Conservation (phyloP, 2,888 invertebrate genomes). For the Sisyra terminalis region DNA sequence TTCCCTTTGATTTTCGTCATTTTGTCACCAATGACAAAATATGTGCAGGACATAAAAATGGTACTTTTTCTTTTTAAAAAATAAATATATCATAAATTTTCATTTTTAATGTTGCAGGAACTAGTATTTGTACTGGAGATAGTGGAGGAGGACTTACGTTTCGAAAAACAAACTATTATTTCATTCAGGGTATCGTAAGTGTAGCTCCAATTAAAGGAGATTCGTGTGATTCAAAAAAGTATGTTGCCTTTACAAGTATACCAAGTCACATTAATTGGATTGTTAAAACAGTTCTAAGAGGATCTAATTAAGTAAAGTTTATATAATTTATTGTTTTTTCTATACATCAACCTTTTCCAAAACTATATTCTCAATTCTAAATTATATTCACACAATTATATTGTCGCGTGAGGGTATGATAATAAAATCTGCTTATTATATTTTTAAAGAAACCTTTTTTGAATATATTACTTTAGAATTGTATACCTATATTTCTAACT, state of each 20-base stretch:
- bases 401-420: too few relatives aligned
- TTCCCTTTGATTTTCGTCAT: slow-evolving; percentile 10
- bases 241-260: slow-evolving; percentile 1
- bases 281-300: neutral
- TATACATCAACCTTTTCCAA: too few relatives aligned
- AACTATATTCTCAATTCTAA: too few relatives aligned
- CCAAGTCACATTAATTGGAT: slow-evolving; percentile 1
- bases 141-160: slow-evolving; percentile 5
- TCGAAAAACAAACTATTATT: neutral
- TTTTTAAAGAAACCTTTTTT: too few relatives aligned
- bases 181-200: slow-evolving; percentile 4
- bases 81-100: neutral
- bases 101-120: neutral
- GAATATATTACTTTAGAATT: too few relatives aligned
- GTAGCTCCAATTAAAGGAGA: slow-evolving; percentile 4
- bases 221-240: slow-evolving; percentile 2
- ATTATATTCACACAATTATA: too few relatives aligned
- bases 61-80: neutral
- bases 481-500: too few relatives aligned
- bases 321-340: too few relatives aligned
- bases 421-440: too few relatives aligned
- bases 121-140: slow-evolving; percentile 4
- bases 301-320: too few relatives aligned
- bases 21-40: slow-evolving; percentile 20
- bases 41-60: slow-evolving; percentile 17